Base-by-base conservation (phyloP, 2,888 invertebrate species). In the Hypomecis atomaria region DNA sequence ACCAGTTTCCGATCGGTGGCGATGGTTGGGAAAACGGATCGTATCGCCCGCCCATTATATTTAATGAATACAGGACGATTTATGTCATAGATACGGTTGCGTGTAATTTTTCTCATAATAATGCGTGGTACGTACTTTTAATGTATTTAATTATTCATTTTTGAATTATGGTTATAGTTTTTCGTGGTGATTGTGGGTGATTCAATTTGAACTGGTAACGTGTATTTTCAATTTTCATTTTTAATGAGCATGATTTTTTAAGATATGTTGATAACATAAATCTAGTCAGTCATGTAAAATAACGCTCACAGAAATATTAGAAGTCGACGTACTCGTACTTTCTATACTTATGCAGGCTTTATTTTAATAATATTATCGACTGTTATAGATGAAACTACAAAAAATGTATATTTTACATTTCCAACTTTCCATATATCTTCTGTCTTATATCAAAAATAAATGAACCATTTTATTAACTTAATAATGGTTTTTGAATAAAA, bases 11-110 rank as follows among this genome's bases (percentile, higher is more conserved):
- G 78, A 76, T 78, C 82, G 78, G 80, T 79, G 83, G 81, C 82
- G 78, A 40, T 56, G 56, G 77, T 81, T 77, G 79, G 79, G 79
- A 82, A 81, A 80, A 77, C 76, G 78, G 80, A 83, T 85, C 79
- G 84, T 80, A 88, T 87, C 82, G 77, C 79, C 83, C 76, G 77
- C 79, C 85, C 86, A 87, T 88, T 85, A 87, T 81, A 83, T 87
- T 88, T 87, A 88, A 89, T 89, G 86, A 87, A 88, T 86, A 82
- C 83, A 85, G 81, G 83, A 84, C 86, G 81, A 87, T 87, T 84
- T 87, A 87, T 86, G 80, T 78, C 71, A 69, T 78, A 79, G 81
- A 85, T 82, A 82, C 79, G 80, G 79, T 78, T 77, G 77, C 81
- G 78, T 83, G 81, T 87, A 85, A 84, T 85, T 82, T 84, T 87